Base-by-base conservation (phyloP, 2,888 invertebrate genomes). In the Reticulitermes lucifugus region DNA sequence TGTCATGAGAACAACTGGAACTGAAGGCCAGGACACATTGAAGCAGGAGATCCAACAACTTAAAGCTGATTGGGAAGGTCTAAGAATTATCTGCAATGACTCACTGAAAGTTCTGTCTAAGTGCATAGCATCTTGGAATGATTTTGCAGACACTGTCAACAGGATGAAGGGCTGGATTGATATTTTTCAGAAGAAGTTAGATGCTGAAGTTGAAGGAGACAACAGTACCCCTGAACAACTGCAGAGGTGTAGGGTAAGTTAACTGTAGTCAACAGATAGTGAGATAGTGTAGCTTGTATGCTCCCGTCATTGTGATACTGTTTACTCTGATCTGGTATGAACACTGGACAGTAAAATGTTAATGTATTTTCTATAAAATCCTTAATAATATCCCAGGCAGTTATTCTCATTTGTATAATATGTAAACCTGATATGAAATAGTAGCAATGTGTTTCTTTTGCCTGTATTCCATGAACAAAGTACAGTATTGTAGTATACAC, bases 1-100 rank as follows among this genome's bases (percentile, higher is more conserved):
- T 18, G 96, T 97, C 0, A 93, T 96, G 87, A 93, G 94, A 88
- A 95, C 95, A 0, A 96, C 97, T 6, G 96, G 96, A 0, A 94
- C 93, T 79, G 97, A 97, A 91, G 97, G 97, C 9, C 96, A 96
- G 90, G 97, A 97, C 87, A 93, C 92, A 29, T 95, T 98, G 21
- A 94, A 94, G 79, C 95, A 96, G 89, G 97, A 98, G 90, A 95
- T 96, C 12, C 95, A 96, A 87, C 96, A 96, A 88, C 90, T 97
- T 60, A 95, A 95, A 88, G 92, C 93, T 22, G 97, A 97, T 89
- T 97, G 97, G 96, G 96, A 97, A 89, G 94, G 95, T 14, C 90
- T 98, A 12, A 95, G 96, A 89, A 93, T 94, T 51, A 93, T 96
- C 87, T 94, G 95, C 87, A 94, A 95, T 82, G 96, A 97, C 87